A percentile compares a stretch with the other conserved stretches of the same genome.
Evolutionary conservation across 2,888 invertebrate species (phyloP).

Genomic region (Tetropium fuscum): DNA sequence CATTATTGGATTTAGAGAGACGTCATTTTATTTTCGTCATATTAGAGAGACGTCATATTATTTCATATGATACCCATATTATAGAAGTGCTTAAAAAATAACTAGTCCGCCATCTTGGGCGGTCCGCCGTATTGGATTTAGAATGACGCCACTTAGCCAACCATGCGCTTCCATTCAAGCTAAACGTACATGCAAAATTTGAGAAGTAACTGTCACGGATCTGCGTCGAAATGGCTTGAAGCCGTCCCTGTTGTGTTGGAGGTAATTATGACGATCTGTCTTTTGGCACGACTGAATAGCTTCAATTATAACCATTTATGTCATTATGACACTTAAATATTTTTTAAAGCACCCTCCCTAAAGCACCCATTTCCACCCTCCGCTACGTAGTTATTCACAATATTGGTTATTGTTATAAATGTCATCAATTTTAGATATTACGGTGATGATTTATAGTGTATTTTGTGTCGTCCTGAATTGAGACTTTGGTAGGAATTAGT

Average conservation of each 20-base stretch:
- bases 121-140: too few species aligned
- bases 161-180: too few species aligned
- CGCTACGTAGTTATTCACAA: slow-evolving; percentile 1
- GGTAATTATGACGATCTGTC: not conserved
- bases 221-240: not conserved
- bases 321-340: slow-evolving; percentile 3
- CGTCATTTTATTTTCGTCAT: too few species aligned
- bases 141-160: too few species aligned
- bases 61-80: too few species aligned
- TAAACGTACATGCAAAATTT: too few species aligned
- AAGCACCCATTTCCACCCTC: too few species aligned
- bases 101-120: too few species aligned
- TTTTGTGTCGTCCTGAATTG: slow-evolving; percentile 20
- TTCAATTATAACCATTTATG: not conserved
- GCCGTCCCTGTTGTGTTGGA: not conserved
- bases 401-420: slow-evolving; percentile 17
- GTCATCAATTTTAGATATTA: slow-evolving; percentile 19
- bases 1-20: too few species aligned
- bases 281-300: not conserved
- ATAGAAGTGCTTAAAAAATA: too few species aligned
- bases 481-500: slow-evolving; percentile 19
- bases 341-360: not conserved
- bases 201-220: too few species aligned
- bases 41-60: too few species aligned
- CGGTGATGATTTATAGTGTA: slow-evolving; percentile 12